Evolutionary conservation across 2,888 invertebrate genomes (phyloP).

Genomic region (Ernsta delagoae): DNA sequence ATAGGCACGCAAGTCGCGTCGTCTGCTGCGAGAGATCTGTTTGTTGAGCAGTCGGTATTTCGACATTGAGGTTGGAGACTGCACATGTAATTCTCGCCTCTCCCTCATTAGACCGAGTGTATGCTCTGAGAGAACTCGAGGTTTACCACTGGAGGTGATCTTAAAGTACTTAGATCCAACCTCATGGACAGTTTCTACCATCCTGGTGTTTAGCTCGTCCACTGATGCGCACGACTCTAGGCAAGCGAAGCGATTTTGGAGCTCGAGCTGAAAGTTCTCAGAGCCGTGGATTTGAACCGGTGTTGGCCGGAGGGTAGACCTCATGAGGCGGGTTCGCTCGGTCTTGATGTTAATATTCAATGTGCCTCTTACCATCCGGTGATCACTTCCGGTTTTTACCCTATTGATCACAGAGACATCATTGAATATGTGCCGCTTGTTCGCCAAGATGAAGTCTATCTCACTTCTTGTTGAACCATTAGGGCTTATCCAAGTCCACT

Average conservation of each 20-base stretch:
- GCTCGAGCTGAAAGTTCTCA: conserved; percentile 16
- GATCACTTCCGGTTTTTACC: conserved; percentile 38
- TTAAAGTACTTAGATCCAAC: too few relatives aligned
- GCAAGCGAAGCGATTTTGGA: conserved; percentile 5
- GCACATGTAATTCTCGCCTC: too few relatives aligned
- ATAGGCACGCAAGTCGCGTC: too few relatives aligned
- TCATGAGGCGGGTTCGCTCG: not conserved
- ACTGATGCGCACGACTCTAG: conserved; percentile 12
- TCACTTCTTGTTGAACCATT: conserved; percentile 10
- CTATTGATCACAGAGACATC: conserved; percentile 35
- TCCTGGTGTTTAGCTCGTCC: conserved; percentile 10
- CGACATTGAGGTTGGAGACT: too few relatives aligned
- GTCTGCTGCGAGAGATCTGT: too few relatives aligned
- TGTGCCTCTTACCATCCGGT: conserved; percentile 38
- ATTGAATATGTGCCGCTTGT: conserved; percentile 15
- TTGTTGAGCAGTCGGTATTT: too few relatives aligned
- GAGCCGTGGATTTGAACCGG: conserved; percentile 11
- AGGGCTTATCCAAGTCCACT: conserved; percentile 22
- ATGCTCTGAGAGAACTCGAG: too few relatives aligned
- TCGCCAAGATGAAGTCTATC: conserved; percentile 26
- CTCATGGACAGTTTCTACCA: too few relatives aligned
- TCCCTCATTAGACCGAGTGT: too few relatives aligned
- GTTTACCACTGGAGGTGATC: too few relatives aligned
- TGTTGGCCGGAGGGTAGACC: conserved; percentile 2
- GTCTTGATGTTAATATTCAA: conserved; percentile 27